Conservation (phyloP, 23 tunicate species). For the Trididemnum nubilum region DNA sequence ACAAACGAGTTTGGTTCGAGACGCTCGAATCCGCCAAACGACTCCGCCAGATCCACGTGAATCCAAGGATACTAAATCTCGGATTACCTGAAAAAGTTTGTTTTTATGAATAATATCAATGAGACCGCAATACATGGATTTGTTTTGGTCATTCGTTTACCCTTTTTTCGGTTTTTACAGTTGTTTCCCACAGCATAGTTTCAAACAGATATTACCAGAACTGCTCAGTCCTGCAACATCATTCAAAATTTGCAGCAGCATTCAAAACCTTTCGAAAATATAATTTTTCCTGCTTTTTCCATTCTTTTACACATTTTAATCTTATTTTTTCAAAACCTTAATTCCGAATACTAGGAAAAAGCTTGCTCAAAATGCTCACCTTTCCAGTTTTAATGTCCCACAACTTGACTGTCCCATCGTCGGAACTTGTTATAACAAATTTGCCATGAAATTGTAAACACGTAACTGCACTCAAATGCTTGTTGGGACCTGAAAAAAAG, state of each 20-base stretch:
- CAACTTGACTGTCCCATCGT: slow-evolving; percentile 97
- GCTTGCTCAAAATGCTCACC: too few relatives aligned
- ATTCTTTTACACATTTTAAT: too few relatives aligned
- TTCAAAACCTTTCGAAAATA: too few relatives aligned
- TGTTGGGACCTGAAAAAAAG: slow-evolving; percentile 58
- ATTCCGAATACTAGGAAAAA: too few relatives aligned
- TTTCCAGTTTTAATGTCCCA: slow-evolving; percentile 94
- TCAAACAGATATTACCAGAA: too few relatives aligned
- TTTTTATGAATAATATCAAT: not conserved
- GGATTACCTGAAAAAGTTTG: slow-evolving; percentile 64
- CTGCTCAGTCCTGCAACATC: too few relatives aligned
- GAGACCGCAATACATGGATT: not conserved
- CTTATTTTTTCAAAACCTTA: too few relatives aligned
- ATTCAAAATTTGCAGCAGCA: too few relatives aligned
- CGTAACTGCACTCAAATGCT: slow-evolving; percentile 92
- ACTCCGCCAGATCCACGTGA: slow-evolving; percentile 98
- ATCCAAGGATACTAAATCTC: slow-evolving; percentile 90
- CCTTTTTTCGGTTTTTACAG: too few relatives aligned
- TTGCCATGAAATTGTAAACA: slow-evolving; percentile 89
- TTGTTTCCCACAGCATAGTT: too few relatives aligned
- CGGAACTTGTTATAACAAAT: slow-evolving; percentile 95
- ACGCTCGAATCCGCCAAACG: slow-evolving; percentile 96
- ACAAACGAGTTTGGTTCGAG: slow-evolving; percentile 95
- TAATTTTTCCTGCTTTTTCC: too few relatives aligned
- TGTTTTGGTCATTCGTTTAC: not conserved